Evolutionary conservation across 2,888 invertebrate genomes (phyloP).

Genomic region (Bellardia pandia): DNA sequence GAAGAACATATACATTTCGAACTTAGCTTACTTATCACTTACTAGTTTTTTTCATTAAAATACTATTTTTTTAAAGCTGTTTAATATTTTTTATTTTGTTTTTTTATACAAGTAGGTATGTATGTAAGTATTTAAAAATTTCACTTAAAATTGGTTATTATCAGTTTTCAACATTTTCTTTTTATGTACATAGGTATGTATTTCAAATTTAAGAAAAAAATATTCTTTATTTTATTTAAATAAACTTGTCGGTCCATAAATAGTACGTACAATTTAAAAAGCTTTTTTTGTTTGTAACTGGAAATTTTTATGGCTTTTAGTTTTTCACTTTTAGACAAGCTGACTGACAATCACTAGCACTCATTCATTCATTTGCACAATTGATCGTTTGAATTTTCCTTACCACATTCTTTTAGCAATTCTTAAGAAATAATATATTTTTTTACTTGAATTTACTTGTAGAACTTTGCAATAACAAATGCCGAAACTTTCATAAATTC

Average conservation of each 20-base stretch:
- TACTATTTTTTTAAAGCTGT: too few relatives aligned
- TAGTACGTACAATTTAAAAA: conserved; percentile 4
- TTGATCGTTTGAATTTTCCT: conserved; percentile 38
- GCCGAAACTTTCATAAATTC: conserved; percentile 54
- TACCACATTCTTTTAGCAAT: conserved; percentile 36
- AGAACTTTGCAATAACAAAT: conserved; percentile 50
- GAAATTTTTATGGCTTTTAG: conserved; percentile 26
- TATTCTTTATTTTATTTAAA: background rate
- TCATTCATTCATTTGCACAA: conserved; percentile 17
- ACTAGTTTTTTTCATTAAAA: too few relatives aligned
- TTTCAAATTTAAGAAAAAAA: too few relatives aligned
- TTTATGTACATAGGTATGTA: too few relatives aligned
- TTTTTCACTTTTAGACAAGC: conserved; percentile 34
- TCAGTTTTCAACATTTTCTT: too few relatives aligned
- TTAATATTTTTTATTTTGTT: too few relatives aligned
- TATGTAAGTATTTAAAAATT: too few relatives aligned
- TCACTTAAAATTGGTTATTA: too few relatives aligned
- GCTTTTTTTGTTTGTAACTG: background rate
- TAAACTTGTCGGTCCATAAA: background rate
- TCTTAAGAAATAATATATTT: background rate
- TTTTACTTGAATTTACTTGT: conserved; percentile 30
- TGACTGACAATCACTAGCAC: conserved; percentile 28
- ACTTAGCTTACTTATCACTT: too few relatives aligned
- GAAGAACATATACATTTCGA: too few relatives aligned
- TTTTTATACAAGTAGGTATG: too few relatives aligned